phyloP scores from a whole-genome alignment of 2,888 invertebrate genomes.

The Crematogaster levior region DNA sequence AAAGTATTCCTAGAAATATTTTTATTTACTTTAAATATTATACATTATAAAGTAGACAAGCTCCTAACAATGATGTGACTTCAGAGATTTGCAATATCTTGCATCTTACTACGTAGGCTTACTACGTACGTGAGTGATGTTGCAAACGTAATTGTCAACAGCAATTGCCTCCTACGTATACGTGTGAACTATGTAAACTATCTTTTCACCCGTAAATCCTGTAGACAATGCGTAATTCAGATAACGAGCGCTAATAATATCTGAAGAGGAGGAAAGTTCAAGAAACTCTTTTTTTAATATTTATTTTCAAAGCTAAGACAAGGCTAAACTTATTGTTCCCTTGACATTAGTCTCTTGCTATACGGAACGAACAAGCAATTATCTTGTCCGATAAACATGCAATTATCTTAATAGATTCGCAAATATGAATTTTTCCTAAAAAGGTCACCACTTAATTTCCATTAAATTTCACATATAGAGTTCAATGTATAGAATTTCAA shows the following conservation, averaged over 20 bases:
- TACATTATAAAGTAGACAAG: neutral
- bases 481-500: neutral
- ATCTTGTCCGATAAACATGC: neutral
- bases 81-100: neutral
- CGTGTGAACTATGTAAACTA: conserved; percentile 24
- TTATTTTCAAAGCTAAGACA: neutral
- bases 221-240: conserved; percentile 32
- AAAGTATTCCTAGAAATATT: no score
- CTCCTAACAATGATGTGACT: neutral
- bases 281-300: neutral
- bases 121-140: neutral
- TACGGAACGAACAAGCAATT: neutral
- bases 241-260: conserved; percentile 18
- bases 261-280: neutral
- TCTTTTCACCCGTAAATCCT: conserved; percentile 29
- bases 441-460: neutral
- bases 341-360: neutral
- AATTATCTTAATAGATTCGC: neutral
- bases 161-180: conserved; percentile 24
- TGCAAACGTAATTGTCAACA: neutral
- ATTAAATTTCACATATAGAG: neutral
- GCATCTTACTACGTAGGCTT: neutral
- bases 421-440: neutral
- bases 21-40: neutral
- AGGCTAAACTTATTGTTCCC: neutral